Conservation (phyloP, 2,888 invertebrate species). For the Tinea semifulvella region DNA sequence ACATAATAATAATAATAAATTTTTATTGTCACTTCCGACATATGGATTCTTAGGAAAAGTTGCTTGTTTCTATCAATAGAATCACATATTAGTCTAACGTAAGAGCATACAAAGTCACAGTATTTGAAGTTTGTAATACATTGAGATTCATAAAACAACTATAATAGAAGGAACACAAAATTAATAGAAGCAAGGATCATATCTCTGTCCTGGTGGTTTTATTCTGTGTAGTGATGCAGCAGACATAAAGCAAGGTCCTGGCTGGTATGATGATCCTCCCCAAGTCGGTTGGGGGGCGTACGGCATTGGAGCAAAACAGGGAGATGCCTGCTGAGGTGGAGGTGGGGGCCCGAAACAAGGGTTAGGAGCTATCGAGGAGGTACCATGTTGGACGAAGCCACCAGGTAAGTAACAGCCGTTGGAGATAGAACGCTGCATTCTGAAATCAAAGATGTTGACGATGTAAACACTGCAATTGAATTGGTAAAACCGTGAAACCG, state of each 20-base stretch:
- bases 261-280: constrained; percentile 20
- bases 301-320: constrained; percentile 27
- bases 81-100: no score
- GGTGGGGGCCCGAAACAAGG: constrained; percentile 9
- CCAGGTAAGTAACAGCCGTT: constrained; percentile 22
- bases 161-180: neutral
- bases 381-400: constrained; percentile 8
- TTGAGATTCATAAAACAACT: constrained; percentile 14
- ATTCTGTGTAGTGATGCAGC: constrained; percentile 25
- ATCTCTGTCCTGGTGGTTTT: constrained; percentile 24
- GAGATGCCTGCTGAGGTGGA: constrained; percentile 21
- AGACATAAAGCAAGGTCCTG: constrained; percentile 36
- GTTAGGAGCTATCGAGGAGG: neutral
- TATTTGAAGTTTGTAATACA: no score
- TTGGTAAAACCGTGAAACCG: no score
- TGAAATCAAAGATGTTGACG: no score
- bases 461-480: no score
- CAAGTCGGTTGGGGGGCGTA: constrained; percentile 20
- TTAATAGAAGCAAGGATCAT: constrained; percentile 27
- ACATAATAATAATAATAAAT: no score
- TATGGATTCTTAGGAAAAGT: no score
- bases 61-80: no score
- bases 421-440: constrained; percentile 44
- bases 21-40: no score
- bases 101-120: no score